phyloP scores from a whole-genome alignment of 2,797 vertebrate species.

The Karalla daura region DNA sequence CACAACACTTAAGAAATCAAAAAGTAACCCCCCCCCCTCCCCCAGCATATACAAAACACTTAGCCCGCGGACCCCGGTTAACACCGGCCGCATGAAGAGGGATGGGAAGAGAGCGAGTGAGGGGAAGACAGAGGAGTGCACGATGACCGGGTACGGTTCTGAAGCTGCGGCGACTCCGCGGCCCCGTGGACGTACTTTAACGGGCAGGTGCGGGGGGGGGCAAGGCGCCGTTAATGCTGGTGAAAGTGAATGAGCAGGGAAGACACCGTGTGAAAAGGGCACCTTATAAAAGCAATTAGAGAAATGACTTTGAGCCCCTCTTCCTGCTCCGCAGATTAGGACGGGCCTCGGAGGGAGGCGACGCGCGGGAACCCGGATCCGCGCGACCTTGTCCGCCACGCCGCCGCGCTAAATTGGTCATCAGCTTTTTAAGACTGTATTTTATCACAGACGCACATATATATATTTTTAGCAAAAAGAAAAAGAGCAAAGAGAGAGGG shows the following conservation, averaged over 20 bases:
- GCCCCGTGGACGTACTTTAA: constrained; percentile 24
- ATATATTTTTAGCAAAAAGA: constrained; percentile 80
- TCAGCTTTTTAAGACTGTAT: constrained; percentile 82
- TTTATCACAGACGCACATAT: constrained; percentile 80
- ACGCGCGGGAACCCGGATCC: constrained; percentile 66
- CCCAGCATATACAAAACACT: constrained; percentile 55
- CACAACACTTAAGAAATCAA: constrained; percentile 79
- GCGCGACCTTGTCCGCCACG: constrained; percentile 79
- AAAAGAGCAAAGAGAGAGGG: constrained; percentile 62
- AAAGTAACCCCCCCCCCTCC: no score
- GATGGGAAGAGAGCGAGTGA: background rate
- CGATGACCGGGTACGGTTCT: constrained; percentile 16
- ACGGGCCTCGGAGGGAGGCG: constrained; percentile 77
- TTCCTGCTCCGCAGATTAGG: constrained; percentile 80
- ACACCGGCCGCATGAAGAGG: constrained; percentile 20
- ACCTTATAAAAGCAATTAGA: constrained; percentile 85
- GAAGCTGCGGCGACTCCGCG: constrained; percentile 12
- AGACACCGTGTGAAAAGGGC: constrained; percentile 81
- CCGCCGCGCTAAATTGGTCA: constrained; percentile 84
- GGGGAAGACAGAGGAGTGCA: background rate
- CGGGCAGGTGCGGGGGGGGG: constrained; percentile 59
- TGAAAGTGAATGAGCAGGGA: constrained; percentile 78
- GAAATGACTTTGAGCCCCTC: constrained; percentile 82
- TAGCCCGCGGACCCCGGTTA: constrained; percentile 45
- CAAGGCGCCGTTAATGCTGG: constrained; percentile 60